A percentile compares a stretch with the other conserved stretches of the same genome.
Conservation (phyloP, 2,888 invertebrate species). For the Reticulitermes lucifugus region DNA sequence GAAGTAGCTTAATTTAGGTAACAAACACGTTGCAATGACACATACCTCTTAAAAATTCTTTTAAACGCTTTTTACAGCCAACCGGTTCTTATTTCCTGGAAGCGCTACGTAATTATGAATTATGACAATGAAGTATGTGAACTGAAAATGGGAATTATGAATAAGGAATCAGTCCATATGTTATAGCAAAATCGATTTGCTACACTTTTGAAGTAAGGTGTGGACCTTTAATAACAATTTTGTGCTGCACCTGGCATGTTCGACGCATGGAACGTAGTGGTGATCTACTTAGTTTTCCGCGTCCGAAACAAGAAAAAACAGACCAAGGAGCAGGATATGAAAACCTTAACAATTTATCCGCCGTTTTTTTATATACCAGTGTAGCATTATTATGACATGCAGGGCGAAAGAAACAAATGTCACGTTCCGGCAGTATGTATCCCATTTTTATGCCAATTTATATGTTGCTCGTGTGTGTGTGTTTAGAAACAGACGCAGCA, state of each 20-base stretch:
- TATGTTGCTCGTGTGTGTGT: not conserved
- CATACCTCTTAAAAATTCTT: no score
- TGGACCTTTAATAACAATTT: not conserved
- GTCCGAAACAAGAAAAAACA: not conserved
- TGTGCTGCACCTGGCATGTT: not conserved
- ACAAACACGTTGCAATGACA: no score
- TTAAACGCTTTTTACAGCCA: no score
- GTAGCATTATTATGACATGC: conserved; percentile 28
- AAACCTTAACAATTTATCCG: conserved; percentile 33
- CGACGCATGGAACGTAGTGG: not conserved
- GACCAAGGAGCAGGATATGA: not conserved
- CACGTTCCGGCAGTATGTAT: conserved; percentile 7
- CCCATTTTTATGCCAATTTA: conserved; percentile 23
- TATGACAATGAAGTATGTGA: no score
- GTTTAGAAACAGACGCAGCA: not conserved
- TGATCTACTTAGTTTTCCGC: not conserved
- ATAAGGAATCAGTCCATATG: no score
- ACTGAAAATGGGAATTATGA: no score
- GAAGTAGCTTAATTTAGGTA: no score
- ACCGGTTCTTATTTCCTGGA: no score
- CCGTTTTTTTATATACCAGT: conserved; percentile 9
- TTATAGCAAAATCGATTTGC: not conserved
- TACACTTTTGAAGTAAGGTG: not conserved
- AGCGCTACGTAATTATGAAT: no score
- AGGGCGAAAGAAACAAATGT: not conserved